A percentile compares a stretch with the other conserved stretches of the same genome.
These are phyloP conservation scores for Rhyzopertha dominica DNA, from an alignment of 1,140 invertebrate species.

Conservation along the genomic window DNA sequence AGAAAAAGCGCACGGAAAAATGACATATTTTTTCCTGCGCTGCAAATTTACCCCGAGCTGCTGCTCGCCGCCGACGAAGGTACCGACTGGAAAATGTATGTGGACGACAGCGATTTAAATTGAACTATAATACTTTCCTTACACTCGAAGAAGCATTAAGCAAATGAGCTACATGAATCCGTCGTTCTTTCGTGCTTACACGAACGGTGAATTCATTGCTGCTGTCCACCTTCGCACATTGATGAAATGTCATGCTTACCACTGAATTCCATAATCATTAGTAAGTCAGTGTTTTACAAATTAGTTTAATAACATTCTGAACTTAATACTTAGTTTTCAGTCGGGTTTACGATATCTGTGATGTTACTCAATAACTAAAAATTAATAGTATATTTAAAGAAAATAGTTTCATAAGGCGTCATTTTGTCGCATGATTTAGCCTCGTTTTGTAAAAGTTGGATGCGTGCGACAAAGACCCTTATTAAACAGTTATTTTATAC, in stretches of 20 bases:
- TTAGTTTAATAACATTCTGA: neutral
- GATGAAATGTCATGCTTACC: constrained; percentile 1
- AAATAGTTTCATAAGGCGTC: too few species aligned
- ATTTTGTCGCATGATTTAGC: too few species aligned
- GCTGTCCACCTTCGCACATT: too few species aligned
- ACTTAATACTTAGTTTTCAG: too few species aligned
- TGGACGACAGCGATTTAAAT: constrained; percentile 42
- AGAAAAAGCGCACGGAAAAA: constrained; percentile 46
- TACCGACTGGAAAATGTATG: constrained; percentile 44
- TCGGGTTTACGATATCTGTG: too few species aligned
- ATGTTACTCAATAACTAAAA: too few species aligned
- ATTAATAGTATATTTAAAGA: too few species aligned
- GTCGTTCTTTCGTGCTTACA: too few species aligned
- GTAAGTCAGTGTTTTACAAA: neutral
- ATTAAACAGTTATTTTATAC: too few species aligned
- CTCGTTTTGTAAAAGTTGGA: too few species aligned
- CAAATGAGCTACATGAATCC: constrained; percentile 44
- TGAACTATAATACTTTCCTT: constrained; percentile 45
- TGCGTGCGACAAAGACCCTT: too few species aligned
- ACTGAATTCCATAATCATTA: constrained; percentile 2
- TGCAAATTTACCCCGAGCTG: neutral
- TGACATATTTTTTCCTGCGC: constrained; percentile 41
- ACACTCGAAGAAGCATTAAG: constrained; percentile 43
- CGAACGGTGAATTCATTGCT: too few species aligned
- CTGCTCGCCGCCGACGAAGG: constrained; percentile 18